phyloP scores from a whole-genome alignment of 2,797 vertebrate genomes.

The Poeciliopsis paucimaculata region DNA sequence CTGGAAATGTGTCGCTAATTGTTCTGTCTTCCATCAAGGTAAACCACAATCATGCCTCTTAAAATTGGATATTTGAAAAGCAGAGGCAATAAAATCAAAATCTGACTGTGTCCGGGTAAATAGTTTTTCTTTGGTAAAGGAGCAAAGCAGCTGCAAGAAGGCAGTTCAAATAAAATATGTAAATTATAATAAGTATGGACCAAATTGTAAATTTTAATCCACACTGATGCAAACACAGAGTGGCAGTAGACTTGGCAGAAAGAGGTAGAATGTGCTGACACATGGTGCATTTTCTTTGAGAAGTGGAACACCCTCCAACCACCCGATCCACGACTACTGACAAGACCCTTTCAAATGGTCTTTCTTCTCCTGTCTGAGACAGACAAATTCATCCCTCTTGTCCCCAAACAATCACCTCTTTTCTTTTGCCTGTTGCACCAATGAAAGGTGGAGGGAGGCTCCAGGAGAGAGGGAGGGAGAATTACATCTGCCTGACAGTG shows the following conservation, averaged over 20 bases:
- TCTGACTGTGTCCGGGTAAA: not conserved
- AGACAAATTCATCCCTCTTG: conserved; percentile 82
- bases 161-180: conserved; percentile 65
- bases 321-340: conserved; percentile 69
- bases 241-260: conserved; percentile 48
- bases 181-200: not conserved
- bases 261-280: conserved; percentile 66
- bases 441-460: conserved; percentile 68
- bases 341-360: conserved; percentile 74
- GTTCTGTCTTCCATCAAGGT: not conserved
- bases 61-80: not conserved
- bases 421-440: conserved; percentile 70
- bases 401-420: conserved; percentile 79
- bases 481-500: conserved; percentile 63
- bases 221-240: conserved; percentile 29
- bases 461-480: conserved; percentile 44
- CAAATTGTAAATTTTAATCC: conserved; percentile 2
- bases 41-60: not conserved
- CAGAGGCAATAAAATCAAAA: not conserved
- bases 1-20: conserved; percentile 3
- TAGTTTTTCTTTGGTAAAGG: conserved; percentile 6
- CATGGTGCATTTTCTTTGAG: conserved; percentile 79
- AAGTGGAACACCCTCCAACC: conserved; percentile 80
- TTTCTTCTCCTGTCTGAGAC: conserved; percentile 75
- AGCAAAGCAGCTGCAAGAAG: conserved; percentile 68